Conservation (phyloP, 2,888 invertebrate species). For the Perizoma affinitatum region DNA sequence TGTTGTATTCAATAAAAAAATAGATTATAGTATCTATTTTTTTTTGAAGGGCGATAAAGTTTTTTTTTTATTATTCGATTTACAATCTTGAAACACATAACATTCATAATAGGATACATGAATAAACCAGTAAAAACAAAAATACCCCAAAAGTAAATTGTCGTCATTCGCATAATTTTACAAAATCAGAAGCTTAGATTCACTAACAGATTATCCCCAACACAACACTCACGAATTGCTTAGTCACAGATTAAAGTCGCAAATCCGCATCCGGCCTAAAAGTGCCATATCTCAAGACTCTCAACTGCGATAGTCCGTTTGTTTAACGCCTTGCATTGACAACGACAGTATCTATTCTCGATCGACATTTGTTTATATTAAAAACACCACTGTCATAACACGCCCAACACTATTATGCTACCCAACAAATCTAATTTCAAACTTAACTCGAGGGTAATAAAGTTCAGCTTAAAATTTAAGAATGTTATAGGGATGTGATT, state of each 20-base stretch:
- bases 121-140: no score
- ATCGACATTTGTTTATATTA: constrained; percentile 74
- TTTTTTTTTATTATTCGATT: no score
- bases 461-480: constrained; percentile 12
- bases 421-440: not conserved
- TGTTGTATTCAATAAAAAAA: no score
- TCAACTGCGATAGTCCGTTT: constrained; percentile 51
- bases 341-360: constrained; percentile 76
- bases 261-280: constrained; percentile 44
- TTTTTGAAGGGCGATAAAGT: no score
- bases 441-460: not conserved
- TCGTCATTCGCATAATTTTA: not conserved
- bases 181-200: not conserved
- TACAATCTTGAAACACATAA: no score
- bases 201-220: not conserved
- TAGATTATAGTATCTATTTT: no score
- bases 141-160: no score
- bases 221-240: constrained; percentile 9
- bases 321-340: constrained; percentile 66
- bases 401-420: constrained; percentile 33
- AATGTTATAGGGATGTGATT: constrained; percentile 30
- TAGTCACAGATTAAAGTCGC: constrained; percentile 33
- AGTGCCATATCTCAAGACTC: constrained; percentile 41
- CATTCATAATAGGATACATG: no score
- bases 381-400: constrained; percentile 62